These are phyloP conservation scores for Watsonalla cultraria DNA, from an alignment of 2,888 invertebrate genomes.

Conservation along the genomic window DNA sequence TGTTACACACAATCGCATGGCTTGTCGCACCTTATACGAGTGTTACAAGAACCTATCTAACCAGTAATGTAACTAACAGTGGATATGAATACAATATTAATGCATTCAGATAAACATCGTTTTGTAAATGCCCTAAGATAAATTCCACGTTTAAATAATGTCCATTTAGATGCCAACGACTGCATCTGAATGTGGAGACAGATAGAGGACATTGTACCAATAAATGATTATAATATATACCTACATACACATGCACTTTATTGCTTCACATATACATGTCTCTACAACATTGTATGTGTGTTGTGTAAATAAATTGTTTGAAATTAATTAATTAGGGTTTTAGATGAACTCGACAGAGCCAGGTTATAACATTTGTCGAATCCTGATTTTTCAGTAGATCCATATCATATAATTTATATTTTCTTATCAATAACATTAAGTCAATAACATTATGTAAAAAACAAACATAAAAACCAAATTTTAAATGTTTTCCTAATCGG, in stretches of 20 bases:
- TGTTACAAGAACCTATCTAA: not conserved
- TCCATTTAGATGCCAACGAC: not conserved
- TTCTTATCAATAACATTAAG: too few species aligned
- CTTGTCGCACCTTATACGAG: not conserved
- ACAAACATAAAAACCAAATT: too few species aligned
- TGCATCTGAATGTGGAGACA: not conserved
- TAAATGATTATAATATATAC: not conserved
- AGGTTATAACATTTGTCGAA: too few species aligned
- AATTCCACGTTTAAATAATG: not conserved
- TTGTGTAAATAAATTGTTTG: too few species aligned
- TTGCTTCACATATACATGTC: too few species aligned
- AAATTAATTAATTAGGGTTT: too few species aligned
- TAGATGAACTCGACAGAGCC: too few species aligned
- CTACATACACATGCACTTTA: not conserved
- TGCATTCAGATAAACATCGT: not conserved
- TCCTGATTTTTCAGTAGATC: too few species aligned
- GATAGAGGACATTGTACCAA: not conserved
- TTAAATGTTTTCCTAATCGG: too few species aligned
- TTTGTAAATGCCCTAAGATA: not conserved
- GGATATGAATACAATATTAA: not conserved
- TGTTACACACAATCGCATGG: slow-evolving; percentile 6
- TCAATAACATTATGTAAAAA: too few species aligned
- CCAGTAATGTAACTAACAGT: not conserved
- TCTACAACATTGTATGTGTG: too few species aligned
- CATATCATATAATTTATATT: too few species aligned